Base-by-base conservation (phyloP, 2,797 vertebrate species). In the Carapus acus region DNA sequence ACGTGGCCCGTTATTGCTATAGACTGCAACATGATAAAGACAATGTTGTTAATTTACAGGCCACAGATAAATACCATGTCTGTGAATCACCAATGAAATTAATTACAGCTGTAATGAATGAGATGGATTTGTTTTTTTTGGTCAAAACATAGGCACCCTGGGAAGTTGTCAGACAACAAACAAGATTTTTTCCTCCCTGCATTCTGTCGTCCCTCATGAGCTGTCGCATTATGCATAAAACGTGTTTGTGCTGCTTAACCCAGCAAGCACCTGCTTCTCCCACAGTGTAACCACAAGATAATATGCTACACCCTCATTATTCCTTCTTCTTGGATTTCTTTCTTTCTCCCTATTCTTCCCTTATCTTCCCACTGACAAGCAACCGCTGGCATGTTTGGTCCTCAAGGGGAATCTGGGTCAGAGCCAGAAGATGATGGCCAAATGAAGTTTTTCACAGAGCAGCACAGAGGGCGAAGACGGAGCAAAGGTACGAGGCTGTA, bases 341-440 rank as follows among this genome's bases (percentile, higher is more conserved):
- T 58, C 23, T 65, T 47, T 40, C 41, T 54, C 16, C 17, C 38
- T 38, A 8, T 50, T 44, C 44, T 21, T 27, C 17, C 73, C 38
- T 64, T 54, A 13, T 61, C 16, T 36, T 56, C 39, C 67, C 9
- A 21, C 33, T 49, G 16, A 19, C 70, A 27, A 87, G 84, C 53
- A 29, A 27, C 86, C 84, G 94, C 90, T 47, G 87, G 90, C 6
- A 87, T 93, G 51, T 94, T 94, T 48, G 90, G 91, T 36, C 91
- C 89, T 77, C 86, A 88, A 74, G 92, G 90, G 15, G 91, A 92
- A 39, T 93, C 93, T 0, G 92, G 93, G 40, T 94, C 94, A 0
- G 94, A 98, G 65, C 91, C 92, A 0, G 94, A 97, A 0, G 94
- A 98, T 1, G 94, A 96, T 73, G 90, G 82, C 12, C 94, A 97